These are phyloP conservation scores for Bufo gargarizans DNA, from an alignment of 2,113 vertebrate genomes.

Conservation along the genomic window DNA sequence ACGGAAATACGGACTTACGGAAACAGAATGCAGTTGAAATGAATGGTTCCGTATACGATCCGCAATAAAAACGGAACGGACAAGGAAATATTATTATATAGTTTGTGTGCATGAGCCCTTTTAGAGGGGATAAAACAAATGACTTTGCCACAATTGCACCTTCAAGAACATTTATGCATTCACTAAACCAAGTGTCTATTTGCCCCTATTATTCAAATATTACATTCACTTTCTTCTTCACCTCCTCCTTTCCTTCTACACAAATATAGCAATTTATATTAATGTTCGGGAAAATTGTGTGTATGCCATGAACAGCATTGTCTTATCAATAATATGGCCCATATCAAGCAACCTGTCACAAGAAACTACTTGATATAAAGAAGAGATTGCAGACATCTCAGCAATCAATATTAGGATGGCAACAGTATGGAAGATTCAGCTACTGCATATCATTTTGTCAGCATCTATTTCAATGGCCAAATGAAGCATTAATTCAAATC, in stretches of 20 bases:
- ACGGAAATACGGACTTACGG: too few relatives aligned
- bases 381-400: slow-evolving; percentile 99
- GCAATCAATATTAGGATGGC: slow-evolving; percentile 99
- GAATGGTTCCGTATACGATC: too few relatives aligned
- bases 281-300: slow-evolving; percentile 50
- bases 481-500: slow-evolving; percentile 99
- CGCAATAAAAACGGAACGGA: too few relatives aligned
- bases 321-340: slow-evolving; percentile 73
- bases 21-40: too few relatives aligned
- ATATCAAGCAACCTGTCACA: slow-evolving; percentile 97
- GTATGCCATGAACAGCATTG: slow-evolving; percentile 47
- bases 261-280: slow-evolving; percentile 53
- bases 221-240: slow-evolving; percentile 60
- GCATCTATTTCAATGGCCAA: slow-evolving; percentile 99
- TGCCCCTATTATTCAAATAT: slow-evolving; percentile 62
- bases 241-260: slow-evolving; percentile 35
- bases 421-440: slow-evolving; percentile 90
- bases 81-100: too few relatives aligned
- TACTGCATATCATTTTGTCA: slow-evolving; percentile 98
- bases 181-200: slow-evolving; percentile 20
- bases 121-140: slow-evolving; percentile 13
- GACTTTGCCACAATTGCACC: slow-evolving; percentile 15
- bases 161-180: not conserved
- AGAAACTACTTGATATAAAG: slow-evolving; percentile 99
- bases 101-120: too few relatives aligned